These are phyloP conservation scores for Oxystoma pomonae DNA, from an alignment of 2,888 invertebrate species.

Conservation along the genomic window DNA sequence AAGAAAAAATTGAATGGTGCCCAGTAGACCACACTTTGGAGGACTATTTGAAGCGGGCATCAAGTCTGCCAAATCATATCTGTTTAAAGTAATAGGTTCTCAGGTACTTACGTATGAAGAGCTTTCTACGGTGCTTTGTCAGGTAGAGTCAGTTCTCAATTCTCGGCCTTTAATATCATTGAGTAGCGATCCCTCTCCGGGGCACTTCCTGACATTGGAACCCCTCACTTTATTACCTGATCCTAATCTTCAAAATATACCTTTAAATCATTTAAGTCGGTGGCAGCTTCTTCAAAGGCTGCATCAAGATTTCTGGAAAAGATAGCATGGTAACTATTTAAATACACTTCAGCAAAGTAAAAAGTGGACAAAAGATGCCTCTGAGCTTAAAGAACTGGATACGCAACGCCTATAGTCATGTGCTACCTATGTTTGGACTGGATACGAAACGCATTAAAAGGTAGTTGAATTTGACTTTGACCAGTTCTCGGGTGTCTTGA, in stretches of 20 bases:
- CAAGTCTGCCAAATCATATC: constrained; percentile 33
- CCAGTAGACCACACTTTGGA: constrained; percentile 34
- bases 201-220: constrained; percentile 1
- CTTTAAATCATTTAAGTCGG: constrained; percentile 4
- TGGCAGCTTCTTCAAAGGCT: constrained; percentile 30
- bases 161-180: constrained; percentile 33
- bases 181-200: constrained; percentile 30
- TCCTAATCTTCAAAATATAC: background rate
- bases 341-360: constrained; percentile 24
- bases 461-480: no score
- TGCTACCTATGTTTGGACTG: no score
- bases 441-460: no score
- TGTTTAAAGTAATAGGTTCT: constrained; percentile 27
- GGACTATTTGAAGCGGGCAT: constrained; percentile 37
- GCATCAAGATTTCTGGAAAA: constrained; percentile 29
- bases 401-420: no score
- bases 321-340: constrained; percentile 32
- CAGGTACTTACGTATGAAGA: constrained; percentile 33
- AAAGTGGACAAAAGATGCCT: constrained; percentile 17
- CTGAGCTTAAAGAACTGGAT: background rate
- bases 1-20: constrained; percentile 22
- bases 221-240: background rate
- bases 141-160: constrained; percentile 36
- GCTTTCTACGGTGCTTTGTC: constrained; percentile 30
- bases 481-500: no score